phyloP scores from a whole-genome alignment of 2,888 invertebrate species.

The Thera britannica region DNA sequence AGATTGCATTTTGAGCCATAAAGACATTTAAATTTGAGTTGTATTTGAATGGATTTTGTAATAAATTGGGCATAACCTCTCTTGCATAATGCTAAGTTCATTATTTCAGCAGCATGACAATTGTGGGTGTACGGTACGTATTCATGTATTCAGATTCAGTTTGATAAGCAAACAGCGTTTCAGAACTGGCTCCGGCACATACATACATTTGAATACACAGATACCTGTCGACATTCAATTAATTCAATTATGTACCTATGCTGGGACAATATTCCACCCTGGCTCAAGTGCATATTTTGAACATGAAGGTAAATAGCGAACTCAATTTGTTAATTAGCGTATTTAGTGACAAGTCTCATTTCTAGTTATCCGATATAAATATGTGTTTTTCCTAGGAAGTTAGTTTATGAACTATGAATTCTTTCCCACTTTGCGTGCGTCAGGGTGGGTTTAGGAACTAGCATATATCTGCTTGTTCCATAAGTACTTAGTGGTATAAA shows the following conservation, averaged over 20 bases:
- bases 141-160: constrained; percentile 67
- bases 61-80: constrained; percentile 19
- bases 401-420: too few species aligned
- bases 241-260: constrained; percentile 29
- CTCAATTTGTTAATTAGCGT: not conserved
- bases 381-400: not conserved
- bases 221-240: constrained; percentile 25
- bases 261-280: constrained; percentile 19
- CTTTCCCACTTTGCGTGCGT: too few species aligned
- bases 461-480: too few species aligned
- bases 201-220: constrained; percentile 22
- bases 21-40: constrained; percentile 12
- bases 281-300: constrained; percentile 23
- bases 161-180: constrained; percentile 58
- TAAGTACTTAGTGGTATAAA: too few species aligned
- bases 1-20: constrained; percentile 12
- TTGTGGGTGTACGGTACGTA: constrained; percentile 50
- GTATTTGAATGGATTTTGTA: constrained; percentile 22
- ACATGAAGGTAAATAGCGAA: not conserved
- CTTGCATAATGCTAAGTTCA: constrained; percentile 34
- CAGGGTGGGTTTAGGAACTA: too few species aligned
- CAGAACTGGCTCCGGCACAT: constrained; percentile 32
- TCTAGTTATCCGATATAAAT: not conserved
- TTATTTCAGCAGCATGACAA: constrained; percentile 39
- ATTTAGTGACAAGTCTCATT: not conserved